Base-by-base conservation (phyloP, 2,797 vertebrate genomes). In the Chloroceryle inda region DNA sequence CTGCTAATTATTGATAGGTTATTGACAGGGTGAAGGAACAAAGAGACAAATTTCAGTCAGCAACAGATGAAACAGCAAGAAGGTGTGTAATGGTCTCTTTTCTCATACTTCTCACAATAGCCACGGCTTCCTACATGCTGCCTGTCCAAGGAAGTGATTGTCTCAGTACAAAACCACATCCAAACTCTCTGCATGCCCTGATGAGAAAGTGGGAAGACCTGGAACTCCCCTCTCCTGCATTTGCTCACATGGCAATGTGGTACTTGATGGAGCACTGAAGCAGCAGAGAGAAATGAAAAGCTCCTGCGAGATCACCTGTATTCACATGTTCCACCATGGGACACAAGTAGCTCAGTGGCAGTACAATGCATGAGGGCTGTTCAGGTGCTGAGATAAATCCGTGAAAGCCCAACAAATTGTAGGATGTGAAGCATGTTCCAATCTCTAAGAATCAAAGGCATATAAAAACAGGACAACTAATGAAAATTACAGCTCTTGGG, bases 361-460 rank as follows among this genome's bases (percentile, higher is more conserved):
- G 16, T 12, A 27, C 42, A n/a, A 37, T 2, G 3, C 8, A 2
- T 0, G 1, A 63, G 19, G 38, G 29, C n/a, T 3, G 0, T 50
- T 40, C 16, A 24, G 42, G 20, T 0, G 0, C 53, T 21, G 11
- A 38, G 66, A 66, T 8, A 37, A 53, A 83, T 14, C 23, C 3
- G 0, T 52, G 29, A 45, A 47, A 37, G 49, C 12, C 5, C 9
- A 59, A 50, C 19, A 61, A 76, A 19, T 11, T 3, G 14, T 16
- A 78, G 42, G 18, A 13, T 42, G 10, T 10, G 42, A 82, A 37
- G 49, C 9, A 6, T 7, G 2, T 58, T 76, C 15, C 11, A 12
- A 29, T 23, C 40, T 77, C 49, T 37, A 44, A 26, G 37, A 66
- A 50, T 5, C 10, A 3, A 15, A 56, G 44, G 27, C 3, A 23